Base-by-base conservation (phyloP, 2,113 vertebrate species). In the Neogobius melanostomus region DNA sequence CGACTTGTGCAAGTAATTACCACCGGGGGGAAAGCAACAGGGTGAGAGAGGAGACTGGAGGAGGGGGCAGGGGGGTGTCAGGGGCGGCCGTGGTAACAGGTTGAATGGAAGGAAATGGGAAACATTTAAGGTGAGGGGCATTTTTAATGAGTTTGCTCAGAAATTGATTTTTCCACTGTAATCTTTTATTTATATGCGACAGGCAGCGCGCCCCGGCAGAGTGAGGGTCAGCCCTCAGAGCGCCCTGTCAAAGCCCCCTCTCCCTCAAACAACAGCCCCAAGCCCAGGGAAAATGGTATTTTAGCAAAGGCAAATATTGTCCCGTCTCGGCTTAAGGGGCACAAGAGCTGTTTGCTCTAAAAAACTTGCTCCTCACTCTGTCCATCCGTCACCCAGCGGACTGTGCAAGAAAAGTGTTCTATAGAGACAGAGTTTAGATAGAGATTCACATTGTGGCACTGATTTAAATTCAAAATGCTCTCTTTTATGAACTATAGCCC, bases 161-260 rank as follows among this genome's bases (percentile, higher is more conserved):
- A 95, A 94, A 97, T 97, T 95, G 96, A 97, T 97, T 94, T 96
- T 94, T 61, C 87, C 87, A 90, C 91, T 91, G 91, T 97, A 96
- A 97, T 97, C 95, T 95, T 95, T 95, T 95, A 96, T 97, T 96
- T 96, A 95, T 97, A 97, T 96, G 95, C 95, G 89, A 89, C 93
- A 81, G 84, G 83, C 80, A 84, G 86, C 87, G 80, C 84, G 91
- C 91, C 91, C 88, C 81, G 87, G 90, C 87, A 83, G 90, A 89
- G 90, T 88, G 91, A 93, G 94, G 95, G 95, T 96, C 95, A 95
- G 89, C 87, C 78, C 90, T 92, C 91, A 88, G 92, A 93, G 94
- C 93, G 82, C 91, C 91, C 92, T 93, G 93, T 91, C 89, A 94
- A 92, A 93, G 92, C 93, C 93, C 92, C 89, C 88, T 87, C 91